Evolutionary conservation across 1,140 invertebrate species (phyloP), one percentile per base, ranked within the genome.

Genomic region (Camponotus floridanus): DNA sequence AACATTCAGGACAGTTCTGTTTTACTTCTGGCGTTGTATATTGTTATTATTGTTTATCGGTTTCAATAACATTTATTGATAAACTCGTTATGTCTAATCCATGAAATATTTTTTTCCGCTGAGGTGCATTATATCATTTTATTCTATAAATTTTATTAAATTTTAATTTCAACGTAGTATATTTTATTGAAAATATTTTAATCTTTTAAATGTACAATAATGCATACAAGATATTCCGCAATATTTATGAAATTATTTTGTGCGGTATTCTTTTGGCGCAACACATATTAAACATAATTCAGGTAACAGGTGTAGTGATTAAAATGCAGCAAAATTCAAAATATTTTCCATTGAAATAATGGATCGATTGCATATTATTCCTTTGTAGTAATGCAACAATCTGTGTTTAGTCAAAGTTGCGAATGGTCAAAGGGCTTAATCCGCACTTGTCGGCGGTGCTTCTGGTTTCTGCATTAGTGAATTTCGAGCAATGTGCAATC

Each of bases 401-500:
- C 55, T 74, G 55, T 59, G 18, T 83, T 83, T 74, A 48, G 71
- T 62, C 79, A 83, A 73, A 83, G 55, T 42, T 48, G 39, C 68
- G 42, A 61, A 74, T 83, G 55, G 68, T 83, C 79, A 83, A 83
- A 83, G 79, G 79, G 68, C 68, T 83, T 74, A 83, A 83, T 83
- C 55, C 39, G 39, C 26, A 62, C 68, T 83, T 74, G 79, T 83
- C 79, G 74, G 31, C 39, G 68, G 67, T 83, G 79, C 39, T 61
- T 83, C 79, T 67, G 67, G 67, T 73, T 81, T 73, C 70, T 57
- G 39, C 79, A 83, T 83, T 83, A 83, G 31, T 31, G 55, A 31
- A 39, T 83, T 51, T 51, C 68, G 73, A 83, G 68, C 79, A 73
- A 83, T 83, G 39, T 83, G 79, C 73, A 83, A 73, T 83, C 79